Base-by-base conservation (phyloP, 2,888 invertebrate genomes). In the Lycaena phlaeas region DNA sequence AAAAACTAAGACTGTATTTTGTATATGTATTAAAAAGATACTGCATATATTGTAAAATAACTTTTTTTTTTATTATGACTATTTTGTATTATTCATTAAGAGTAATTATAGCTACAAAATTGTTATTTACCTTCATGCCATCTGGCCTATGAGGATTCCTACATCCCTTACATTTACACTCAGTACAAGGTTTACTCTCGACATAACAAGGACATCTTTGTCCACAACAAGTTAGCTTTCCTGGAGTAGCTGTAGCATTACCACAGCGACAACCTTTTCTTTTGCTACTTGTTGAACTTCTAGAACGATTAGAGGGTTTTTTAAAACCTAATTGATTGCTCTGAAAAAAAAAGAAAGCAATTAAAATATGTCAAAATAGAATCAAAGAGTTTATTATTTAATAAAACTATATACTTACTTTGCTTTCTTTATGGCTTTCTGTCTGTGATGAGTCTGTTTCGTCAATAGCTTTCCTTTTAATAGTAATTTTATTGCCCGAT, bases 181-280 rank as follows among this genome's bases (percentile, higher is more conserved):
- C 94, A 4, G 92, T 87, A 64, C 97, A 97, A 0, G 94, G 92
- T 67, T 94, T 93, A 51, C 93, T 92, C 51, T 93, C 93, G 3
- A 95, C 94, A 71, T 97, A 97, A 73, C 97, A 97, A 0, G 96
- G 95, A 77, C 97, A 97, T 47, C 97, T 85, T 66, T 96, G 96
- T 0, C 96, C 96, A 61, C 96, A 95, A 64, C 97, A 97, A 0
- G 96, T 96, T 29, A 96, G 74, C 67, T 94, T 95, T 3, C 95
- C 95, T 0, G 96, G 95, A 11, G 92, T 92, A 1, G 93, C 89
- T 0, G 96, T 94, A 1, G 95, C 94, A 73, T 94, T 94, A 2
- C 96, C 96, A 81, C 97, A 97, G 44, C 96, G 87, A 65, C 96
- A 97, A 9, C 94, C 94, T 74, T 89, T 89, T 53, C 90, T 86